These are phyloP conservation scores for Drosophila mulleri DNA, from an alignment of 2,888 invertebrate species.

Conservation along the genomic window DNA sequence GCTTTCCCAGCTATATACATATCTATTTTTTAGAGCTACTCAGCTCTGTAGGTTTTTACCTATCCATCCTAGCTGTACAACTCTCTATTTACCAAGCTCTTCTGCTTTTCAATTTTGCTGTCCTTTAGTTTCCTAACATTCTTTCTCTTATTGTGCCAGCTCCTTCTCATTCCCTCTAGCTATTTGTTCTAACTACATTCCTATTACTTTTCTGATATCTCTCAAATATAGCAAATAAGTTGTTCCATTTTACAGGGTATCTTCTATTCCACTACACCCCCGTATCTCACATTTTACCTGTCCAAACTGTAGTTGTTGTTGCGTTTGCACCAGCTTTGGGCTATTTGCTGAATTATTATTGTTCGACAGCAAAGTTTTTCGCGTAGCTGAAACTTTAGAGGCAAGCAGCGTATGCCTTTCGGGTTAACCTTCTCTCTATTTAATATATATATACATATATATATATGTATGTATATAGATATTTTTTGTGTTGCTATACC, in stretches of 20 bases:
- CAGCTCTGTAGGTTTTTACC: no score
- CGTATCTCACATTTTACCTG: background rate
- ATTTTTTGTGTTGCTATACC: background rate
- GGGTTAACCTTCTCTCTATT: background rate
- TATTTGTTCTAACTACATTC: background rate
- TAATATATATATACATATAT: background rate
- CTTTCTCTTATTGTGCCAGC: no score
- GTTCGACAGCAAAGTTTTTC: slow-evolving; percentile 59
- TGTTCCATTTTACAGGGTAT: slow-evolving; percentile 1
- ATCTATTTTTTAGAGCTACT: no score
- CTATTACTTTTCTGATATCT: background rate
- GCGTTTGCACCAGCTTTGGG: slow-evolving; percentile 47
- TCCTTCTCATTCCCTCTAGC: no score
- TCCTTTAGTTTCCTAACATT: no score
- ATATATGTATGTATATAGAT: background rate
- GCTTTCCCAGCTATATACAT: no score
- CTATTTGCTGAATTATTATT: slow-evolving; percentile 77
- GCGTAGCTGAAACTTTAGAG: slow-evolving; percentile 41
- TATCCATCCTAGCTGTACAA: no score
- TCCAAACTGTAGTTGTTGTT: slow-evolving; percentile 15
- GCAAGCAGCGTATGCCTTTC: slow-evolving; percentile 21
- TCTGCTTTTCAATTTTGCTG: no score
- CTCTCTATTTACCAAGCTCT: no score
- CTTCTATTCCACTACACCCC: background rate
- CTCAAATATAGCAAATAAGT: background rate